Evolutionary conservation across 30 jellyfish, hydroid and myxozoan species (phyloP), one percentile per base, ranked within the genome.

Genomic region (Aurelia sp.): DNA sequence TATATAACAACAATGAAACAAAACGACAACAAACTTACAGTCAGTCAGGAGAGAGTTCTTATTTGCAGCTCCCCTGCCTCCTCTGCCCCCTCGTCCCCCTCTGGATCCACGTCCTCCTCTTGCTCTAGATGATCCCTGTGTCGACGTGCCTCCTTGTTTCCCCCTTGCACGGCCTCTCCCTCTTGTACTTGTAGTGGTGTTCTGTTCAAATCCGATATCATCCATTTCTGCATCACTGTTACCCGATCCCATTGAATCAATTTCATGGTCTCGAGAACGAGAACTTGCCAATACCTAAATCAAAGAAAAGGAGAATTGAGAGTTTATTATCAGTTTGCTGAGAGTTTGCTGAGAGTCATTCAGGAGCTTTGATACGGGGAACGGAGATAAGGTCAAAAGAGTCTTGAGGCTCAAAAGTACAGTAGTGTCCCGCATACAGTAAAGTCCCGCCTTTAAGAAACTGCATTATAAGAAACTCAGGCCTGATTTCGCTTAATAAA

Each of bases 41-140:
- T 90, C 97, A 27, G 85, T 82, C 21, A 76, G 4, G 4, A 55
- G 84, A 0, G 94, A 50, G 48, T 81, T 78, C 52, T 69, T 81
- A 21, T 64, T 50, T 8, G 87, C 77, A 7, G 67, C 88, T 63
- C 91, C 91, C 20, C 86, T 55, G 18, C 89, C 53, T 51, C 89
- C 71, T 61, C 90, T 59, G 38, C 91, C 50, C 85, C 87, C 87
- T 59, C 93, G 20, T 3, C 67, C 81, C 19, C 96, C 88, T 41
- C 96, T 67, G 16, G 87, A 19, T 20, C 87, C 85, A 0, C 81
- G 41, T 40, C 83, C 80, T 18, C 91, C 86, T 22, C 53, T 60
- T 44, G 82, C 64, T 24, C 50, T 67, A 8, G 66, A 51, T 35
- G 47, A 10, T 33, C 68, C 57, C 24, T 67, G 21, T 11, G 24